These are phyloP conservation scores for Zoanthus sociatus DNA, from an alignment of 92 coral and sea anemone species.

Conservation along the genomic window DNA sequence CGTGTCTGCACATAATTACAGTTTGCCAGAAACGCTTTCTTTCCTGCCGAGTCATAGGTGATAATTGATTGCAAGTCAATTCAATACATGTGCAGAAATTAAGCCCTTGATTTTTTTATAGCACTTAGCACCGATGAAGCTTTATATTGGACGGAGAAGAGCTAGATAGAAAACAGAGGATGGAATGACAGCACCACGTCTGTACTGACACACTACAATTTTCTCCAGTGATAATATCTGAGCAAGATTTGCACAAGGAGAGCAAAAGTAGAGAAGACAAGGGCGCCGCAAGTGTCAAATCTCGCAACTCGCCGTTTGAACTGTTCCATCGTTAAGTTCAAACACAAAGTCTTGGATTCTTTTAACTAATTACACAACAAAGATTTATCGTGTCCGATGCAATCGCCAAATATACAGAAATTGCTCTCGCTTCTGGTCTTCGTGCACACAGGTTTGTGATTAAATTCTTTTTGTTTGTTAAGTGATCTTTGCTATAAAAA, in stretches of 20 bases:
- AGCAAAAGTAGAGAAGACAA: background rate
- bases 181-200: slow-evolving; percentile 2
- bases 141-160: slow-evolving; percentile 4
- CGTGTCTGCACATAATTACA: slow-evolving; percentile 49
- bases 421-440: slow-evolving; percentile 47
- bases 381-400: slow-evolving; percentile 17
- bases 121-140: slow-evolving; percentile 43
- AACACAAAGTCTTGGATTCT: slow-evolving; percentile 1
- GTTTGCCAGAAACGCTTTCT: slow-evolving; percentile 16
- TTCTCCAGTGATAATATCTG: background rate
- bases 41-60: slow-evolving; percentile 30
- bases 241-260: background rate
- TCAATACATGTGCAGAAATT: slow-evolving; percentile 29
- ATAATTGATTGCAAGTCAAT: slow-evolving; percentile 13
- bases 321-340: background rate
- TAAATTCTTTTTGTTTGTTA: background rate
- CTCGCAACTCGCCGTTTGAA: background rate
- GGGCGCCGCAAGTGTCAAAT: background rate
- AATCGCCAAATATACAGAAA: slow-evolving; percentile 12
- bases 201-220: background rate
- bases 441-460: slow-evolving; percentile 58
- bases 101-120: slow-evolving; percentile 24
- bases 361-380: slow-evolving; percentile 14
- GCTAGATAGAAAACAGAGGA: slow-evolving; percentile 10
- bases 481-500: background rate